Conservation (phyloP, 2,888 invertebrate species). For the Malthinus seriepunctatus region DNA sequence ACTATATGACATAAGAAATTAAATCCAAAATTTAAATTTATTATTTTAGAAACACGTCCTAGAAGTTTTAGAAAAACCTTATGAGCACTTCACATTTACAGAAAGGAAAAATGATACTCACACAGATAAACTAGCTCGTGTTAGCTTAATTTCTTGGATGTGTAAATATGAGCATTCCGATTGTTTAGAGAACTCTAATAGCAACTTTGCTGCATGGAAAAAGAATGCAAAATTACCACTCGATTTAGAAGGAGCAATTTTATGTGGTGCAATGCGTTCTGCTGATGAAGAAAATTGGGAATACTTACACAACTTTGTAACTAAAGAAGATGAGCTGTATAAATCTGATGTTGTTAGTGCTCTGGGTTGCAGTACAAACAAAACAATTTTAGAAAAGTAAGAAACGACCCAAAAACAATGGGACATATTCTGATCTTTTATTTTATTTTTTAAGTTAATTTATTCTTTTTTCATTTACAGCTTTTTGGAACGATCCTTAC, state of each 20-base stretch:
- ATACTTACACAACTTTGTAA: constrained; percentile 57
- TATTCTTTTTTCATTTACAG: background rate
- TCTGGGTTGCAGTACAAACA: constrained; percentile 29
- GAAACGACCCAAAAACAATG: background rate
- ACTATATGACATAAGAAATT: background rate
- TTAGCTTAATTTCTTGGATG: constrained; percentile 62
- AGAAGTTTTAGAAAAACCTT: constrained; percentile 6
- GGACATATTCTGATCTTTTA: background rate
- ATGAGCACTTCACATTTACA: constrained; percentile 28
- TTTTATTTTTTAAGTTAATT: too few relatives aligned
- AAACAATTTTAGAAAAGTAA: constrained; percentile 15
- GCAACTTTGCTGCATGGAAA: constrained; percentile 51
- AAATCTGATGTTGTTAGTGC: constrained; percentile 21
- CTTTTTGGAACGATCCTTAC: background rate
- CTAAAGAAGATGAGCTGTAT: background rate
- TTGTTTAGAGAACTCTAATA: constrained; percentile 58
- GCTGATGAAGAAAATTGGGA: constrained; percentile 66
- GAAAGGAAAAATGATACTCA: constrained; percentile 53
- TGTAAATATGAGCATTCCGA: constrained; percentile 64
- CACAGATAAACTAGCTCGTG: constrained; percentile 62
- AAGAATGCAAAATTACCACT: constrained; percentile 54
- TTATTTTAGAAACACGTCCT: constrained; percentile 16
- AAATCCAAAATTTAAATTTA: background rate
- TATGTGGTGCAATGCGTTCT: constrained; percentile 73
- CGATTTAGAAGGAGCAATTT: constrained; percentile 69